A percentile compares a stretch with the other conserved stretches of the same genome.
Evolutionary conservation across 2,113 vertebrate genomes (phyloP).

Genomic region (Crypturellus undulatus): DNA sequence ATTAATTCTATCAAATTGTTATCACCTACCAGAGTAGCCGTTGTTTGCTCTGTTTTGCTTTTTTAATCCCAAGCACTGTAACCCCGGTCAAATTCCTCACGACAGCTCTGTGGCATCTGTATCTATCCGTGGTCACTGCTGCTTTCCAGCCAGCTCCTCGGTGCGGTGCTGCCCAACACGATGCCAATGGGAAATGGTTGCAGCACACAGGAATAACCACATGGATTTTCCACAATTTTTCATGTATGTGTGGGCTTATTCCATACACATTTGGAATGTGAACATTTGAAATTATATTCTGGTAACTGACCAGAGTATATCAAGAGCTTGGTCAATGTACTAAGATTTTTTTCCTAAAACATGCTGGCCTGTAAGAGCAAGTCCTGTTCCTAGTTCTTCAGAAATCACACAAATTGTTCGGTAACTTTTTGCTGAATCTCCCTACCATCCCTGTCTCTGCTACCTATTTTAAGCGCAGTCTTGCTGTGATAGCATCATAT

Average conservation of each 20-base stretch:
- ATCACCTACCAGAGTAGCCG: not conserved
- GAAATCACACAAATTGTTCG: not conserved
- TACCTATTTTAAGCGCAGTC: not conserved
- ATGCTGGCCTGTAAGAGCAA: not conserved
- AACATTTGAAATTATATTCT: not conserved
- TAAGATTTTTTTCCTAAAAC: not conserved
- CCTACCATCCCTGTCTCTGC: not conserved
- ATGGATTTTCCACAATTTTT: not conserved
- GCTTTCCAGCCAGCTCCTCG: not conserved
- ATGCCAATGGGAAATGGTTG: not conserved
- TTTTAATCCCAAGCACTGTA: not conserved
- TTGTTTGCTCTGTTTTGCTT: not conserved
- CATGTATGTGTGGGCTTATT: not conserved
- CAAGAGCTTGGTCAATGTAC: not conserved
- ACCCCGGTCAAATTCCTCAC: not conserved
- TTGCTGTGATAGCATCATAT: not conserved
- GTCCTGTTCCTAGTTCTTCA: not conserved
- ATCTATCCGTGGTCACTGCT: not conserved
- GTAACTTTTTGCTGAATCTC: not conserved
- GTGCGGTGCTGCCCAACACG: not conserved
- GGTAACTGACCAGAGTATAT: not conserved
- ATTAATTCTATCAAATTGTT: not conserved
- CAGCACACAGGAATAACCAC: not conserved
- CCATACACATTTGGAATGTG: not conserved
- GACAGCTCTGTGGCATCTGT: not conserved